Base-by-base conservation (phyloP, 2,797 vertebrate genomes). In the Synanceia verrucosa region DNA sequence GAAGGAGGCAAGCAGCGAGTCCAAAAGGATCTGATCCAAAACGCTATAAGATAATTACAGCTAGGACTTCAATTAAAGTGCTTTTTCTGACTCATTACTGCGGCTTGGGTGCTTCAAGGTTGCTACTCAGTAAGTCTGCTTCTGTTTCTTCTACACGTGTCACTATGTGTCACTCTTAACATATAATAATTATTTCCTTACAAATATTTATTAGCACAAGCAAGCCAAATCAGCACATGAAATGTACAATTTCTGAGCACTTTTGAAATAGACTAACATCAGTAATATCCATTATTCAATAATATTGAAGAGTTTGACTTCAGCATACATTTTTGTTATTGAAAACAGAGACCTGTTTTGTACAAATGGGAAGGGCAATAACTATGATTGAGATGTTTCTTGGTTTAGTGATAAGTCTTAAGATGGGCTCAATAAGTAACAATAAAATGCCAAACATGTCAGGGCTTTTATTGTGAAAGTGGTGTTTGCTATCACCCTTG, bases 21-120 rank as follows among this genome's bases (percentile, higher is more conserved):
- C 61, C 36, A 63, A 33, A 51, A 19, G 68, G 61, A 76, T 48
- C 29, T 1, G 41, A 48, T 84, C 84, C 82, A 83, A 79, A 66
- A 55, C 13, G 5, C 59, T 9, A n/a, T n/a, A 70, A 70, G 52
- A 53, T 74, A 80, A 87, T 86, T 83, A 73, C 82, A 82, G 76
- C 73, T 4, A 6, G 18, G 44, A 26, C 57, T 26, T 71, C 63
- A 34, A 78, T 59, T 76, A 83, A 88, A 60, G 33, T 23, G 33
- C 33, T 53, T 65, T 76, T 68, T 83, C 47, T 59, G 71, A 64
- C 58, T 71, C 58, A 19, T 65, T 70, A 29, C 65, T 28, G 73
- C 71, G 56, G 18, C 29, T 37, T 29, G 62, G 62, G 26, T 44
- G 41, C 36, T 63, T 21, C 12, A 21, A 26, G 61, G 44, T 66